Evolutionary conservation across 2,113 vertebrate genomes (phyloP), one percentile per base, ranked within the genome.

Genomic region (Tachysurus vachellii): DNA sequence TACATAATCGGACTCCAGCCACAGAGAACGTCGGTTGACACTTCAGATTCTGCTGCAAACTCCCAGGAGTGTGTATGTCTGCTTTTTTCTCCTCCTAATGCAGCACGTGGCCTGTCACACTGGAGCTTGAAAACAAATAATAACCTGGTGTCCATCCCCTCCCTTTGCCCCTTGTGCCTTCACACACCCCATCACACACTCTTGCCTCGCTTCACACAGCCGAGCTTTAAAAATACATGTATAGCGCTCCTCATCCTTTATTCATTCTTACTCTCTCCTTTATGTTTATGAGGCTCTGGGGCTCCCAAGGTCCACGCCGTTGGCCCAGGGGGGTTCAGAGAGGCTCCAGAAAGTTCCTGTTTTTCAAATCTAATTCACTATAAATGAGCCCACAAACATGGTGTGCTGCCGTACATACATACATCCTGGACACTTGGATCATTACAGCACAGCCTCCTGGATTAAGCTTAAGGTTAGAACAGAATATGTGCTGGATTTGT

Each of bases 211-310:
- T 95, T 95, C 95, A 95, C 93, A 95, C 91, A 83, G 90, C 90
- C 89, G 90, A 85, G 90, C 80, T 93, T 95, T 96, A 94, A 96
- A 96, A 95, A 96, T 96, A 95, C 94, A 96, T 96, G 95, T 94
- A 94, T 92, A 94, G 93, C 94, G 92, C 90, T 89, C 92, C 94
- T 96, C 94, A 95, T 95, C 91, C 93, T 92, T 95, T 95, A 95
- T 96, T 95, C 93, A 96, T 94, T 87, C 86, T 76, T 90, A 93
- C 92, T 93, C 93, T 91, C 94, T 91, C 92, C 94, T 95, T 95
- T 95, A 95, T 95, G 94, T 95, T 95, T 92, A 95, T 95, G 93
- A 94, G 93, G 93, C 90, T 92, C 92, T 91, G 88, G 86, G 91
- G 91, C 92, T 93, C 91, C 90, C 91, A 26, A 75, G 92, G 92